These are phyloP conservation scores for Melipona quadrifasciata DNA, from an alignment of 1,140 invertebrate genomes.

Conservation along the genomic window DNA sequence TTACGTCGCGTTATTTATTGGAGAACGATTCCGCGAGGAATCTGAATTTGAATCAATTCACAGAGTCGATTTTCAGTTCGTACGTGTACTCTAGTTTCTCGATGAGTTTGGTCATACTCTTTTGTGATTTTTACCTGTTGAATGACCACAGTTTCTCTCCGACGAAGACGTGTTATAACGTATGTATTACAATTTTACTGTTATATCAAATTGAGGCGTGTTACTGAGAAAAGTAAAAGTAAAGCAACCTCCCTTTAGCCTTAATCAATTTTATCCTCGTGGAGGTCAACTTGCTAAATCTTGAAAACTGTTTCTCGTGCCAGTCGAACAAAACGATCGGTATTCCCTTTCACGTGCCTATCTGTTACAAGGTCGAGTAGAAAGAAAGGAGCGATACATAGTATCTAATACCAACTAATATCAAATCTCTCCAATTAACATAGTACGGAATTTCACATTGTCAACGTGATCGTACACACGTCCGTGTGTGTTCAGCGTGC, in stretches of 20 bases:
- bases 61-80: too few relatives aligned
- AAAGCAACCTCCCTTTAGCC: neutral
- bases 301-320: neutral
- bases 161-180: too few relatives aligned
- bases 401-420: too few relatives aligned
- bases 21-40: neutral
- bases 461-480: neutral
- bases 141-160: too few relatives aligned
- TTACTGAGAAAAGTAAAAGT: neutral
- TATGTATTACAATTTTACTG: too few relatives aligned
- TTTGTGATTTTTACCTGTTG: too few relatives aligned
- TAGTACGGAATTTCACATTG: neutral
- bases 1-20: neutral
- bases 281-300: neutral
- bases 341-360: constrained; percentile 3
- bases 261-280: neutral
- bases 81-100: too few relatives aligned
- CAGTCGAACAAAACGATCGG: neutral
- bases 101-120: too few relatives aligned
- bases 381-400: neutral
- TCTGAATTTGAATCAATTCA: neutral
- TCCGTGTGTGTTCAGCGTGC: too few relatives aligned
- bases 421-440: neutral
- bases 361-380: constrained; percentile 11
- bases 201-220: too few relatives aligned